Evolutionary conservation across 2,113 vertebrate species (phyloP).

Genomic region (Thymallus thymallus): DNA sequence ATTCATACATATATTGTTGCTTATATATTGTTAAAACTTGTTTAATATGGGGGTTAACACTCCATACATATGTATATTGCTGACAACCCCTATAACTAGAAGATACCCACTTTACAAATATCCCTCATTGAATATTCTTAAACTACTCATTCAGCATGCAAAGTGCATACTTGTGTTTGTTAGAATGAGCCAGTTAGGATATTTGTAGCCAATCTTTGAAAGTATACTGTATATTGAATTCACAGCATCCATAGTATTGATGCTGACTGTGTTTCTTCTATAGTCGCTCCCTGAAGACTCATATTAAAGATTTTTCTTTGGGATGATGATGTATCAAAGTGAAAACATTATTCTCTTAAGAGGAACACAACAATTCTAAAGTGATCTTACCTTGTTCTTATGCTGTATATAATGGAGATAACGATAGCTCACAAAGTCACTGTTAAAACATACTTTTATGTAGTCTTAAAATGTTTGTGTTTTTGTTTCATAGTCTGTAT

Average conservation of each 20-base stretch:
- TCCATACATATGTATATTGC: conserved; percentile 43
- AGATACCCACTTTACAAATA: conserved; percentile 24
- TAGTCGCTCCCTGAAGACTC: conserved; percentile 10
- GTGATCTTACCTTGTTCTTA: conserved; percentile 53
- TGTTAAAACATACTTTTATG: conserved; percentile 82
- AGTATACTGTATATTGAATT: conserved; percentile 17
- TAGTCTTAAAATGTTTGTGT: conserved; percentile 78
- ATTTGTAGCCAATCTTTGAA: conserved; percentile 9
- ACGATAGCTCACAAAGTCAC: conserved; percentile 75
- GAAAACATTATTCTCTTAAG: conserved; percentile 25
- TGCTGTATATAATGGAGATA: conserved; percentile 90
- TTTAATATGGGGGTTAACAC: conserved; percentile 21
- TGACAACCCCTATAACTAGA: conserved; percentile 24
- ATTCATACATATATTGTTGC: conserved; percentile 25
- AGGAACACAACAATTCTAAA: conserved; percentile 48
- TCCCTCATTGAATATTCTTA: background rate
- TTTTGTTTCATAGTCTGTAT: conserved; percentile 88
- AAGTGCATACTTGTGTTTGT: background rate
- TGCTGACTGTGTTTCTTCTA: conserved; percentile 32
- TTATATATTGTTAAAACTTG: conserved; percentile 17
- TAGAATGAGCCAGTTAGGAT: conserved; percentile 22
- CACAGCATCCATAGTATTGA: conserved; percentile 33
- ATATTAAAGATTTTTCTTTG: background rate
- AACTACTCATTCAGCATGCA: background rate
- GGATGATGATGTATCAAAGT: conserved; percentile 40